Evolutionary conservation across 2,797 vertebrate species (phyloP).

Genomic region (Numenius phaeopus): DNA sequence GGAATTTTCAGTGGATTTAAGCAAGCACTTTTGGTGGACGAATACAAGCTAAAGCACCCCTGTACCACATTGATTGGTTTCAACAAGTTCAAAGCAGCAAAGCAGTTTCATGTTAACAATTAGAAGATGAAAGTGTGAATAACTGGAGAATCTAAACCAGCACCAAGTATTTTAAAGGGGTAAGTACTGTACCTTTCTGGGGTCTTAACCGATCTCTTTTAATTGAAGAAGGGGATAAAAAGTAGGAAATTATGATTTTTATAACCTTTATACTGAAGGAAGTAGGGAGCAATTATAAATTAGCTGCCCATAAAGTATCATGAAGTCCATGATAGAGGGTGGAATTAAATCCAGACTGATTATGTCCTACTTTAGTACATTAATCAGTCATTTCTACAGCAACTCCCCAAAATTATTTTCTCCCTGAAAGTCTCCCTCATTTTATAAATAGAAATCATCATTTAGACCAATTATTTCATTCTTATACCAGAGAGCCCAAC

Average conservation of each 20-base stretch:
- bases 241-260: background rate
- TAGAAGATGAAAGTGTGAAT: background rate
- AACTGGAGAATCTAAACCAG: background rate
- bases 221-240: background rate
- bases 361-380: background rate
- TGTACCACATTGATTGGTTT: background rate
- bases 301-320: background rate
- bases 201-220: background rate
- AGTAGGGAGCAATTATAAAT: background rate
- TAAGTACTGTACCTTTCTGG: background rate
- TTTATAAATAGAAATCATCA: background rate
- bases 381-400: background rate
- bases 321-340: background rate
- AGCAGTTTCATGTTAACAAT: background rate
- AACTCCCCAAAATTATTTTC: background rate
- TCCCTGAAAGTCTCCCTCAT: background rate
- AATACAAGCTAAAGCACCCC: background rate
- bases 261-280: background rate
- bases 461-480: background rate
- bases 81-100: background rate
- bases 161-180: rapidly evolving
- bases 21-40: background rate
- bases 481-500: background rate
- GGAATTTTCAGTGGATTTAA: background rate
- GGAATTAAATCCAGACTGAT: background rate